Percentiles rank a stretch among this genome's conserved stretches.
phyloP scores from a whole-genome alignment of 2,113 vertebrate genomes.

The Myotis lucifugus region DNA sequence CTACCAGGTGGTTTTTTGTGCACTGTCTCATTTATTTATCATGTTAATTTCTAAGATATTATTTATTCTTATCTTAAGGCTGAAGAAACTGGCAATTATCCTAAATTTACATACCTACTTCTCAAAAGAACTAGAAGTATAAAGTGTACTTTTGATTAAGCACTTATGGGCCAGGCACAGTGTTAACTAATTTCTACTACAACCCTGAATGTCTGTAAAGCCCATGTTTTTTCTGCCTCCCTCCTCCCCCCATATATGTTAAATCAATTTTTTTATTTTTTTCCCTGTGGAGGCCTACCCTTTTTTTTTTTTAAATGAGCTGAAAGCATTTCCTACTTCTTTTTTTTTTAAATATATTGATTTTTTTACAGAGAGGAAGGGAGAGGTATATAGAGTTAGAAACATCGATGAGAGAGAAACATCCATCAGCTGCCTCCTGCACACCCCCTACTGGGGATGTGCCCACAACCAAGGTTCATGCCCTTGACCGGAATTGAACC shows the following conservation, averaged over 20 bases:
- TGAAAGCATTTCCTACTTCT: no score
- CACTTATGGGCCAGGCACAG: not conserved
- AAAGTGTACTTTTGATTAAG: not conserved
- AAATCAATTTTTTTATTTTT: not conserved
- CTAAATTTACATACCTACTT: not conserved
- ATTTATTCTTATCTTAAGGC: not conserved
- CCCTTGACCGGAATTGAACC: no score
- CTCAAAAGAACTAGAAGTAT: not conserved
- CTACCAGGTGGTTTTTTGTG: not conserved
- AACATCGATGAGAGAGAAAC: no score
- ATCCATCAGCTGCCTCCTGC: no score
- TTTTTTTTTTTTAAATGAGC: not conserved
- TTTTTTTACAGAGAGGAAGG: no score
- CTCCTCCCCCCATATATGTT: constrained; percentile 5
- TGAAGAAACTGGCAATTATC: constrained; percentile 11
- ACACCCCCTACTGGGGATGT: no score
- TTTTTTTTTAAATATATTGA: no score
- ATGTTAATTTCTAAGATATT: constrained; percentile 29
- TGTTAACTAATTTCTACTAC: constrained; percentile 5
- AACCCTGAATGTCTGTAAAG: not conserved
- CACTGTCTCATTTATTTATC: not conserved
- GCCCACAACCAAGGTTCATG: no score
- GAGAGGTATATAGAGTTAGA: no score
- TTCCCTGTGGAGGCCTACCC: not conserved
- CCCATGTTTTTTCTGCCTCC: not conserved